Evolutionary conservation across 1,140 invertebrate species (phyloP).

Genomic region (Streblospio benedicti): DNA sequence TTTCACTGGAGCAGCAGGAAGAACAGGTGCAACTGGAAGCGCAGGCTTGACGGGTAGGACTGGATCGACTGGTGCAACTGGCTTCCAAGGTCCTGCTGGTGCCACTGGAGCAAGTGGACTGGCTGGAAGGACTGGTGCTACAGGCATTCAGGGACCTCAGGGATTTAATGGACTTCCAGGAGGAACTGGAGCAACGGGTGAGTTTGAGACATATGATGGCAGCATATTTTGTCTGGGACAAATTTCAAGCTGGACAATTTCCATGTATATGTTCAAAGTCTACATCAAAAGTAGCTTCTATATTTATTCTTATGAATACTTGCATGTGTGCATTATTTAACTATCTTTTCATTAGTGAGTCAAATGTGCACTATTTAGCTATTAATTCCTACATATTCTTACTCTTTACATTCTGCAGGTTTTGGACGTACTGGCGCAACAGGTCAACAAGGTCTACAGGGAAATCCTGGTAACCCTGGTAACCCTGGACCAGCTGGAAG

Average conservation of each 20-base stretch:
- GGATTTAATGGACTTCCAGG: background rate
- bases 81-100: background rate
- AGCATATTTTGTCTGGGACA: too few relatives aligned
- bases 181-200: too few relatives aligned
- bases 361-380: too few relatives aligned
- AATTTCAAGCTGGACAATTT: too few relatives aligned
- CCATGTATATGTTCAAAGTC: too few relatives aligned
- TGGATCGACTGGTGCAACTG: background rate
- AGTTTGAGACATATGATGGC: too few relatives aligned
- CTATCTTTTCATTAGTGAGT: too few relatives aligned
- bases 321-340: too few relatives aligned
- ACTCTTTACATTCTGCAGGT: too few relatives aligned
- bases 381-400: too few relatives aligned
- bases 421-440: background rate
- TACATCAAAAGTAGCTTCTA: too few relatives aligned
- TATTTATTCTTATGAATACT: too few relatives aligned
- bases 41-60: background rate
- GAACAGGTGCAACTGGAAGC: background rate
- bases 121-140: background rate
- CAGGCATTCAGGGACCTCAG: background rate
- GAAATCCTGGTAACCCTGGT: background rate
- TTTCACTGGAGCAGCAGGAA: slow-evolving; percentile 3
- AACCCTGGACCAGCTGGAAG: background rate
- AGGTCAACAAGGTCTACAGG: background rate
- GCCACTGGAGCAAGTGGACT: background rate